Base-by-base conservation (phyloP, 2,113 vertebrate species). In the Rynchops niger region DNA sequence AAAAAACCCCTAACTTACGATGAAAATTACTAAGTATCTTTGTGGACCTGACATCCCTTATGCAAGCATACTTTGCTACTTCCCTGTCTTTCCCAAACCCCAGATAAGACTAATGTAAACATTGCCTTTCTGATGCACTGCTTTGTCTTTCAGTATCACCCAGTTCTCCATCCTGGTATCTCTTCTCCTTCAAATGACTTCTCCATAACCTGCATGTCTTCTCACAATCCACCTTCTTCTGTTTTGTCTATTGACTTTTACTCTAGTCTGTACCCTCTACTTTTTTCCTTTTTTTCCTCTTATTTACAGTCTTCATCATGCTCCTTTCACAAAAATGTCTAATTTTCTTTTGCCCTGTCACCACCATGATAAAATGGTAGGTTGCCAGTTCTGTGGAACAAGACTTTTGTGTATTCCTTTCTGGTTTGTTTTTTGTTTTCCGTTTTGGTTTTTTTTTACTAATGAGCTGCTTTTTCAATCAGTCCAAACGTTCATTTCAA, bases 291-390 rank as follows among this genome's bases (percentile, higher is more conserved):
- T 12, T 20, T 23, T 62, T 13, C 20, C 21, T 11, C 27, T 55
- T 5, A 17, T 32, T 36, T 45, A 20, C 5, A 26, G 20, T 56
- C 30, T 81, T 19, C 11, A 11, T 61, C 26, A 4, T 69, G 16
- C 17, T 74, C 15, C 9, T 73, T 61, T 82, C 34, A 65, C 25
- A 66, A 36, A 36, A 66, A 52, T 17, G 25, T n/a, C 19, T 40
- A 2, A 11, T 23, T 34, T 27, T 40, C 5, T 49, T 56, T 6
- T 14, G 0, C 9, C 17, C 27, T 18, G 2, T 67, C 23, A 20
- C 14, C 29, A 40, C 29, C 32, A 45, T 47, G 15, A 29, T 36
- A 23, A 69, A 82, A 53, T 55, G 20, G 15, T 59, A 69, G 25
- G 19, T 29, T 83, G 29, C 32, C 40, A 49, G 21, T 42, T 91